Evolutionary conservation across 2,888 invertebrate genomes (phyloP).

Genomic region (Alloscopus bannaensis): DNA sequence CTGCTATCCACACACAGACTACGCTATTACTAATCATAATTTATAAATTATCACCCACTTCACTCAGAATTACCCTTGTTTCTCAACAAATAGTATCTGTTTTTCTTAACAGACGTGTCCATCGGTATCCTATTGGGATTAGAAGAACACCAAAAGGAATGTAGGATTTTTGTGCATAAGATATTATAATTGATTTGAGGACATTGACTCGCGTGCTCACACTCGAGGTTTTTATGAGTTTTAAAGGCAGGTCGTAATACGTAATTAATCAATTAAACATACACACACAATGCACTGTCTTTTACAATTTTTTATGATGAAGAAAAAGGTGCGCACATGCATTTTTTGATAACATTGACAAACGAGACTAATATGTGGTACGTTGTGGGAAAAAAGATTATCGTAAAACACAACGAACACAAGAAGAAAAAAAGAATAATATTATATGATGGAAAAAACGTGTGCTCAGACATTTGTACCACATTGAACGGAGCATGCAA

Average conservation of each 20-base stretch:
- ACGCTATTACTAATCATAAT: too few relatives aligned
- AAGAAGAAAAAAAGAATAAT: not conserved
- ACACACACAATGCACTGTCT: not conserved
- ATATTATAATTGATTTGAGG: conserved; percentile 16
- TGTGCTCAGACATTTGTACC: conserved; percentile 18
- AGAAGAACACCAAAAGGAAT: too few relatives aligned
- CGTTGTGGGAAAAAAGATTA: not conserved
- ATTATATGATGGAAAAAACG: not conserved
- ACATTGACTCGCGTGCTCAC: conserved; percentile 18
- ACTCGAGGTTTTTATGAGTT: not conserved
- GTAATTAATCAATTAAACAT: conserved; percentile 33
- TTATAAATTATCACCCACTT: too few relatives aligned
- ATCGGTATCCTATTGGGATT: too few relatives aligned
- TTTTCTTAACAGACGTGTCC: too few relatives aligned
- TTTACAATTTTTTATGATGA: not conserved
- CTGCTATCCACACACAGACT: too few relatives aligned
- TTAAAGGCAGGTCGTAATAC: not conserved
- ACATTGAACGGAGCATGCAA: too few relatives aligned
- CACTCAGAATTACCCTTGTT: too few relatives aligned
- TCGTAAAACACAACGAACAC: not conserved
- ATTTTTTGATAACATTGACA: not conserved
- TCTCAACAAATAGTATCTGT: too few relatives aligned
- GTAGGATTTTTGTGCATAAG: too few relatives aligned
- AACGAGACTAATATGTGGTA: not conserved
- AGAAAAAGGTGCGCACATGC: not conserved